phyloP scores from a whole-genome alignment of 2,888 invertebrate species.

The Clepsis dumicolana region DNA sequence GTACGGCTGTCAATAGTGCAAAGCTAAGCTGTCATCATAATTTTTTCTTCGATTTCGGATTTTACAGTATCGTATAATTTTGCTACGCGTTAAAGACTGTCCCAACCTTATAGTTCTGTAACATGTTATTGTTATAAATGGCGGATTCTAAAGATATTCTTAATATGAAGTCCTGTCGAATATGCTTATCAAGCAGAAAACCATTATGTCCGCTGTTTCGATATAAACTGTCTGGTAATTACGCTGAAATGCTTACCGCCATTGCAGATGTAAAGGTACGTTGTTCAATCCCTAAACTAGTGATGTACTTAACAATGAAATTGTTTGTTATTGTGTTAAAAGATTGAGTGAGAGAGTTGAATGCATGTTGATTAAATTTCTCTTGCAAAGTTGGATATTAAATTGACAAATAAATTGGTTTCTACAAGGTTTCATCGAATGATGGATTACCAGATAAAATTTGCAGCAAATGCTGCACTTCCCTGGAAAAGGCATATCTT shows the following conservation, averaged over 20 bases:
- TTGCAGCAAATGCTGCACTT: slow-evolving; percentile 76
- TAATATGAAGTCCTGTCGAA: slow-evolving; percentile 77
- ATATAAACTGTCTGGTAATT: slow-evolving; percentile 81
- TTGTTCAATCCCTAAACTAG: slow-evolving; percentile 43
- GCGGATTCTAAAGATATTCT: slow-evolving; percentile 61
- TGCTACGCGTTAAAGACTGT: slow-evolving; percentile 23
- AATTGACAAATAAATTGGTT: slow-evolving; percentile 25
- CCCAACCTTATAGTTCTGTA: slow-evolving; percentile 13
- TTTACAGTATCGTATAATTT: slow-evolving; percentile 15
- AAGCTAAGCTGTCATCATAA: slow-evolving; percentile 21
- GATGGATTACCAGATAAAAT: slow-evolving; percentile 83
- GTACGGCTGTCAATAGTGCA: slow-evolving; percentile 21
- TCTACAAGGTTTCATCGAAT: slow-evolving; percentile 73
- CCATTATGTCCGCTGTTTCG: slow-evolving; percentile 78
- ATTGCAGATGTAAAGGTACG: slow-evolving; percentile 81
- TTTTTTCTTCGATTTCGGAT: slow-evolving; percentile 36
- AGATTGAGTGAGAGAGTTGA: slow-evolving; percentile 18
- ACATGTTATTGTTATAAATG: slow-evolving; percentile 51
- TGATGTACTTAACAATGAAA: slow-evolving; percentile 34
- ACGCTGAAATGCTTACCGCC: slow-evolving; percentile 83
- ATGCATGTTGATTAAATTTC: slow-evolving; percentile 2
- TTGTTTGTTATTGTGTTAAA: slow-evolving; percentile 38
- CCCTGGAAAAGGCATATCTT: slow-evolving; percentile 78
- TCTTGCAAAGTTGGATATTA: slow-evolving; percentile 3
- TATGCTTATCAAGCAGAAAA: slow-evolving; percentile 77